phyloP scores from a whole-genome alignment of 2,113 vertebrate genomes.

The Mesitornis unicolor region DNA sequence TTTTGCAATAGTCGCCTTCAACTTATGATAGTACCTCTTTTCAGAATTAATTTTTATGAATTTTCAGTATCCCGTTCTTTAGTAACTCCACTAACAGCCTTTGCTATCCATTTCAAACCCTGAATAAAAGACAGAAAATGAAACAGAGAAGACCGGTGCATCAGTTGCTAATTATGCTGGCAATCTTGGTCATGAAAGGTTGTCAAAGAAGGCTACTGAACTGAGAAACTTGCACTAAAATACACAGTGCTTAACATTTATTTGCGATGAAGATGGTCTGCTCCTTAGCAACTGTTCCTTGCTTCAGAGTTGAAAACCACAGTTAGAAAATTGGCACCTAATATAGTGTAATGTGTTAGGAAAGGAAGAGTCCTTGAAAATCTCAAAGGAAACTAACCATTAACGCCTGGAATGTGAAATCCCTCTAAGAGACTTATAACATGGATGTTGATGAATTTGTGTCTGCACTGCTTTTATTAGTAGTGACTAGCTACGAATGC shows the following conservation, averaged over 20 bases:
- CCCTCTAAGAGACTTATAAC: neutral
- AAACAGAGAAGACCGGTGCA: neutral
- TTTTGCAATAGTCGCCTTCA: neutral
- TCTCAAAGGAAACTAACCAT: slow-evolving; percentile 22
- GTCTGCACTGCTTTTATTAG: neutral
- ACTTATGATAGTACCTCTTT: neutral
- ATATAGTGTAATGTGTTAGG: neutral
- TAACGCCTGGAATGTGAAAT: neutral
- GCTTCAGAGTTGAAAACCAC: neutral
- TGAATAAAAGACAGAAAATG: neutral
- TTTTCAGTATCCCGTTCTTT: neutral
- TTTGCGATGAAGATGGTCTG: neutral
- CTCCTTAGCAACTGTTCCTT: slow-evolving; percentile 23
- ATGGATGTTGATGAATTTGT: neutral
- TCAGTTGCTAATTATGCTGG: neutral
- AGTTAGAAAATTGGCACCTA: neutral
- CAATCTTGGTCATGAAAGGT: neutral
- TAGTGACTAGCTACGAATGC: neutral
- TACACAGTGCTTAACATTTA: neutral
- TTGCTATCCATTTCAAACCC: neutral
- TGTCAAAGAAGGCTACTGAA: neutral
- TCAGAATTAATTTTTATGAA: neutral
- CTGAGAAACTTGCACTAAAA: neutral
- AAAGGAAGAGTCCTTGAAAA: neutral
- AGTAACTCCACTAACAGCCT: neutral